Evolutionary conservation across 2,797 vertebrate species (phyloP), one percentile per base, ranked within the genome.

Genomic region (Halcyon chelicuti): DNA sequence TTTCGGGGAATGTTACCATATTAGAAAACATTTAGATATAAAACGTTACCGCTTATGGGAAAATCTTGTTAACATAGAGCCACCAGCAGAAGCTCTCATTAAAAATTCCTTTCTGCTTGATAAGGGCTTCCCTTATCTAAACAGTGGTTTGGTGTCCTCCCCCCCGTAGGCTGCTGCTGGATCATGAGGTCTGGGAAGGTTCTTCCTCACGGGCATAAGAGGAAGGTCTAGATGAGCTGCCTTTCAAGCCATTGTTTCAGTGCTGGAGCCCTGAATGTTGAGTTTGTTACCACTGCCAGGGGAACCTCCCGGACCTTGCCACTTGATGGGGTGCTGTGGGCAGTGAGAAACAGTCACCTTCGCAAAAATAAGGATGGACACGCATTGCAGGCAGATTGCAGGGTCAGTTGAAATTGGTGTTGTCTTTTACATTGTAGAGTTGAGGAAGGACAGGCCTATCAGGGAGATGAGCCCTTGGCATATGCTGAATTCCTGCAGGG

Each of bases 41-140:
- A 85, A 91, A 47, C 4, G 0, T 57, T 51, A 67, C 58, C 0
- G 3, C 65, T 86, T 78, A 62, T 96, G 97, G 95, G 97, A 97
- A 97, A 96, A 76, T 95, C 94, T 96, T 95, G 95, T 96, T 96
- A 97, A 97, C 47, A 47, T 31, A 7, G 52, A 95, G 49, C 29
- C 83, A 83, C 44, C 1, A 3, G 58, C 4, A 0, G 67, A 60
- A 82, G 33, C 25, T 93, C 74, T 92, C 12, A 0, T 94, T 92
- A 92, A 82, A 93, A 95, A 96, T 95, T 96, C 93, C 88, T 82
- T 92, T 95, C 67, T 92, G 74, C 46, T 86, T 96, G 94, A 96
- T 97, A 95, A 96, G 65, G 86, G 35, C 70, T 96, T 79, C 82
- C 39, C 61, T 94, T 96, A 95, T 96, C 95, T 96, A 94, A 96